Base-by-base conservation (phyloP, 2,888 invertebrate species). In the Tuta absoluta region DNA sequence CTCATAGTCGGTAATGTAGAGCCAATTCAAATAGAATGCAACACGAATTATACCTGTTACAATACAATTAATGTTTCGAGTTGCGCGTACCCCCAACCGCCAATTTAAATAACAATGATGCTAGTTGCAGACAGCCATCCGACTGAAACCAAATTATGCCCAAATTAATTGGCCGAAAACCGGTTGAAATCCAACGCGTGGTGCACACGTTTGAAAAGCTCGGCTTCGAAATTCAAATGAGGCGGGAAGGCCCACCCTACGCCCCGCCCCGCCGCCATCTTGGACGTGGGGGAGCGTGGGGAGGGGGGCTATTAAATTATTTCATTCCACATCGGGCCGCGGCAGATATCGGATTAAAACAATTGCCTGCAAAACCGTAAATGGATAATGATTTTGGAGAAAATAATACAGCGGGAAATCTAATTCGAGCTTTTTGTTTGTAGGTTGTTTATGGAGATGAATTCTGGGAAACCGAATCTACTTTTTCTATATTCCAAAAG, bases 211-310 rank as follows among this genome's bases (percentile, higher is more conserved):
- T 91, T 87, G 89, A 74, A 84, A 84, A 86, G 86, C 87, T 80
- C 82, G 84, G 85, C 84, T 87, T 88, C 89, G 86, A 90, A 91
- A 87, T 91, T 91, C 90, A 91, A 91, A 91, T 91, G 91, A 91
- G 90, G 89, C 87, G 87, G 84, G 86, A 82, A 82, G 87, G 86
- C 89, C 89, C 87, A 86, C 86, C 89, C 85, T 75, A 80, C 74
- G 85, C 86, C 73, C 87, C 88, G 87, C 90, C 90, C 89, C 85
- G 85, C 78, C 90, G 90, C 91, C 91, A 89, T 90, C 86, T 90
- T 91, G 90, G 75, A 87, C 85, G 75, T 78, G 78, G 79, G 83
- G 81, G 75, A 68, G 67, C 77, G 87, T 86, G 85, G 85, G 87
- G 67, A 77, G 87, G 86, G 85, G 85, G 87, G 80, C 89, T 89